Evolutionary conservation across 1,140 invertebrate genomes (phyloP).

Genomic region (Caenorhabditis remanei): DNA sequence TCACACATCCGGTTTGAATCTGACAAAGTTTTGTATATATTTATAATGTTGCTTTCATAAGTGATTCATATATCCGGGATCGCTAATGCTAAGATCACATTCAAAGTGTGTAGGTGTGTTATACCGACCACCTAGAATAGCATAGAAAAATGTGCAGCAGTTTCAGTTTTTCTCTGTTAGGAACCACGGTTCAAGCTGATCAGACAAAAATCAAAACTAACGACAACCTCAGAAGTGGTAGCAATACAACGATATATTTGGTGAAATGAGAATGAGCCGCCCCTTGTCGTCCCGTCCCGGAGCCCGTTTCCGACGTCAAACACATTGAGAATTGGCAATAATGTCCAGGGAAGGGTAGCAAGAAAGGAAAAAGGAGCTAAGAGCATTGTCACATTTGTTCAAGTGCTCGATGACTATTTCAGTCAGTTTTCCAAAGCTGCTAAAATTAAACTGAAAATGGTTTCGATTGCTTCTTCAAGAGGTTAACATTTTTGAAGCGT

Average conservation of each 20-base stretch:
- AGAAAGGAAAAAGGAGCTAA: conserved; percentile 20
- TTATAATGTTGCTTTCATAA: neutral
- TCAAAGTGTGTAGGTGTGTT: neutral
- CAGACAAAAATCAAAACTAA: neutral
- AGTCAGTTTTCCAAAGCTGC: neutral
- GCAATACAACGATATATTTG: conserved; percentile 20
- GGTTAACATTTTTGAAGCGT: neutral
- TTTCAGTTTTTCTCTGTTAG: neutral
- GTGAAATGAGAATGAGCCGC: conserved; percentile 26
- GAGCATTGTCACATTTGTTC: conserved; percentile 54
- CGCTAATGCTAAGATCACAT: neutral
- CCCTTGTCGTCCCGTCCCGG: conserved; percentile 17
- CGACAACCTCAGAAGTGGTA: neutral
- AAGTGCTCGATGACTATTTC: neutral
- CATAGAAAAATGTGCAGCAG: neutral
- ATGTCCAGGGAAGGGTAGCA: conserved; percentile 5
- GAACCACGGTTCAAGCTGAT: neutral
- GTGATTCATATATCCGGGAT: conserved; percentile 5
- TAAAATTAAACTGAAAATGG: conserved; percentile 50
- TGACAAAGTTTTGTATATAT: neutral
- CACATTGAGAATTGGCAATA: conserved; percentile 54
- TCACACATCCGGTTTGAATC: conserved; percentile 2
- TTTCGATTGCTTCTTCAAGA: conserved; percentile 46
- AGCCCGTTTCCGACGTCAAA: conserved; percentile 53
- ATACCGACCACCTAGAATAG: no score